A percentile compares a stretch with the other conserved stretches of the same genome.
Evolutionary conservation across 2,888 invertebrate genomes (phyloP).

Genomic region (Chironomus tentans): DNA sequence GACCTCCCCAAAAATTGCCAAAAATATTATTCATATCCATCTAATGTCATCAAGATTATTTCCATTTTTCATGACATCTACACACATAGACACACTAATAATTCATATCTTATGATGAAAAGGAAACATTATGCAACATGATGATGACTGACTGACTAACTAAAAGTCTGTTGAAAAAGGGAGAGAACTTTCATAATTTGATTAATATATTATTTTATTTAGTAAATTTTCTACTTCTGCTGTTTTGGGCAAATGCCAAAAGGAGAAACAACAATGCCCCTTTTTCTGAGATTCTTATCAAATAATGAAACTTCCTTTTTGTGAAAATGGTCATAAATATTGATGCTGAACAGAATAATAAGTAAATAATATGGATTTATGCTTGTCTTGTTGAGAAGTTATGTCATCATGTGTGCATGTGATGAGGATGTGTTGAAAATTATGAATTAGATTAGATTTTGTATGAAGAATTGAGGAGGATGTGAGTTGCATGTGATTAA

Average conservation of each 20-base stretch:
- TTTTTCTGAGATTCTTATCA: conserved; percentile 7
- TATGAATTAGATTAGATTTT: too few species aligned
- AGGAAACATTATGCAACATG: background rate
- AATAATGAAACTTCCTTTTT: conserved; percentile 23
- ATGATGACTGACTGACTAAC: background rate
- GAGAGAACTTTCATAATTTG: background rate
- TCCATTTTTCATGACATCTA: too few species aligned
- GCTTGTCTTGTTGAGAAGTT: too few species aligned
- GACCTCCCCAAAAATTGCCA: too few species aligned
- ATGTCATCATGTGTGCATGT: background rate
- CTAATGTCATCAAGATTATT: too few species aligned
- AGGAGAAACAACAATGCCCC: background rate
- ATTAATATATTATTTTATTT: conserved; percentile 20
- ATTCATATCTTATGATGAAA: background rate
- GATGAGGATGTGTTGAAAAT: too few species aligned
- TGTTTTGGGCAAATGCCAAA: background rate
- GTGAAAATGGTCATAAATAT: conserved; percentile 4
- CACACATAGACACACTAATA: too few species aligned
- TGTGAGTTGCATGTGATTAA: too few species aligned
- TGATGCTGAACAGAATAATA: background rate
- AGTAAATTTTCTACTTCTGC: background rate
- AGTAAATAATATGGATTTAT: background rate
- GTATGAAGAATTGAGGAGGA: too few species aligned
- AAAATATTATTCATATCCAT: too few species aligned
- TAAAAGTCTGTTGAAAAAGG: background rate